Evolutionary conservation across 53 echinoderm and acorn worm genomes (phyloP), one percentile per base, ranked within the genome.

Genomic region (Echinometra lucunter): DNA sequence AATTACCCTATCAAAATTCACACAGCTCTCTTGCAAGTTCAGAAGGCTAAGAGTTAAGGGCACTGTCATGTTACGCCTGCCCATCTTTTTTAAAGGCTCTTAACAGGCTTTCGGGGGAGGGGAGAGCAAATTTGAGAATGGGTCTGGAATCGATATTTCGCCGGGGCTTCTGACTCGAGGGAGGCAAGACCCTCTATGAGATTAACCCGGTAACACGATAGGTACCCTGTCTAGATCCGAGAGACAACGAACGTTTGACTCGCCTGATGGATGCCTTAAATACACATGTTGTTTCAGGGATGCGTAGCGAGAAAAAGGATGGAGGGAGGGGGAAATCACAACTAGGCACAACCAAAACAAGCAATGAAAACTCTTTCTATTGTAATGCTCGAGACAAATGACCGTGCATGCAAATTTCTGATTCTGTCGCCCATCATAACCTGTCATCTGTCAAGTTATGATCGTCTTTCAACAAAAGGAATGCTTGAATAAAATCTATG

Each of bases 271-370:
- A 67, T 70, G 37, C 35, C 91, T 91, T 91, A 69, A 66, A 63
- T 91, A 91, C 92, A 92, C 78, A 92, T 92, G 92, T 92, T 92
- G 57, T 92, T 92, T 92, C 92, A 92, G 92, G 89, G 89, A 60
- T 89, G 85, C 85, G 49, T n/a, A 49, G 45, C 10, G 45, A 47
- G 53, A 85, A 21, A n/a, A 44, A 49, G 13, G 85, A 28, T 28
- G n/a, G 85, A 45, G 85, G 49, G n/a, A 35, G 82, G 37, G 85
- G 30, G 28, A 85, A 44, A 18, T 23, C n/a, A 85, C 45, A 30
- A 9, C 19, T 81, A 47, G 27, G 85, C 85, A 23, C 45, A 49
- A n/a, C 45, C 21, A 44, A 81, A 81, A 81, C 9, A 85, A 47
- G 37, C 85, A 85, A 85, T 85, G 37, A 47, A 45, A 47, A 28